These are phyloP conservation scores for Margarornis squamiger DNA, from an alignment of 2,797 vertebrate species.

Conservation along the genomic window DNA sequence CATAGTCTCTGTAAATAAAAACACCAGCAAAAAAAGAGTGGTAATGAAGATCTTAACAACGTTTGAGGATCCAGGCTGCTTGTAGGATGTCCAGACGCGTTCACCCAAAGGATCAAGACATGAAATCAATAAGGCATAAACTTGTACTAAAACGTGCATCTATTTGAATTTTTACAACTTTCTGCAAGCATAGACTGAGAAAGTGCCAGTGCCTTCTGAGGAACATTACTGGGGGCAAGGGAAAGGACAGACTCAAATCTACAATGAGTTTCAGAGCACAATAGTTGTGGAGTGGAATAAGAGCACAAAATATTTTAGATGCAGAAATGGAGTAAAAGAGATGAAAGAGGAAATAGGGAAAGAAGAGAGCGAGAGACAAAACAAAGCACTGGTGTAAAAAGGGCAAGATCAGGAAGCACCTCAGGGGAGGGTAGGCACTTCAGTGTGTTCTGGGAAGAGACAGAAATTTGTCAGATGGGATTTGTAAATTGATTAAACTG, in stretches of 20 bases:
- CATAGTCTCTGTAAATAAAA: conserved; percentile 75
- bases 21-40: neutral
- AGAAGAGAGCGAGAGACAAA: neutral
- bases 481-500: neutral
- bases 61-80: neutral
- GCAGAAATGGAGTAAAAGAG: neutral
- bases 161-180: neutral
- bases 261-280: neutral
- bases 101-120: neutral
- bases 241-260: neutral
- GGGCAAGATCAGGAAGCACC: neutral
- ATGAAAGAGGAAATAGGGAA: neutral
- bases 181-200: neutral
- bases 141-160: neutral
- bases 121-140: neutral
- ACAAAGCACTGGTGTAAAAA: neutral
- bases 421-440: neutral
- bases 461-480: neutral
- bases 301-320: neutral
- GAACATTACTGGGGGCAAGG: neutral
- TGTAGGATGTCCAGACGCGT: neutral
- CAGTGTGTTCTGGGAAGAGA: neutral
- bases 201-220: neutral
- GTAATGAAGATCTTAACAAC: neutral
- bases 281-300: neutral